Evolutionary conservation across 2,888 invertebrate genomes (phyloP).

Genomic region (Lacanobia wlatinum): DNA sequence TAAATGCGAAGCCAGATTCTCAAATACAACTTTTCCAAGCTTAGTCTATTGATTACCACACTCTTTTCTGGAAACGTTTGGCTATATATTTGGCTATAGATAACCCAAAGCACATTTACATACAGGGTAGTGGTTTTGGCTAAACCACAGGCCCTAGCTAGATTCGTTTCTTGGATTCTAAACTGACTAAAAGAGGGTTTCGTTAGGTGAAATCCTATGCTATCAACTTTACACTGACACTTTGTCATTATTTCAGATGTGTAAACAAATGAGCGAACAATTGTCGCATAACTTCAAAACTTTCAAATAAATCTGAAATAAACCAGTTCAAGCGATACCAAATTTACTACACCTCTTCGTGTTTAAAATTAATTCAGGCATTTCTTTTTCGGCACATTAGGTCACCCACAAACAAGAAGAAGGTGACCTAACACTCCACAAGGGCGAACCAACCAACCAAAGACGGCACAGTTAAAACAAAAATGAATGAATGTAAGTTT

Average conservation of each 20-base stretch:
- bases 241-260: neutral
- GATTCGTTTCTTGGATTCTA: neutral
- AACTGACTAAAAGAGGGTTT: neutral
- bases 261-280: neutral
- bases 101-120: neutral
- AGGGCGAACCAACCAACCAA: neutral
- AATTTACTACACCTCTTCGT: neutral
- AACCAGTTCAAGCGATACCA: neutral
- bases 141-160: neutral
- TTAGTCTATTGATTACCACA: neutral
- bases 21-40: neutral
- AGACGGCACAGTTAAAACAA: conserved; percentile 13
- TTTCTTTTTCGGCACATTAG: conserved; percentile 5
- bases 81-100: neutral
- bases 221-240: neutral
- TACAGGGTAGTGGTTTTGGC: neutral
- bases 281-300: neutral
- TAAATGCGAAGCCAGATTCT: neutral
- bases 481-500: conserved; percentile 32
- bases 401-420: conserved; percentile 13
- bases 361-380: neutral
- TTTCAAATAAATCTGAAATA: neutral
- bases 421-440: neutral
- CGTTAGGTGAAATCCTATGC: neutral
- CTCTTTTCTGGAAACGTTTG: neutral